Base-by-base conservation (phyloP, 2,888 invertebrate genomes). In the Cryptophagus acutangulus region DNA sequence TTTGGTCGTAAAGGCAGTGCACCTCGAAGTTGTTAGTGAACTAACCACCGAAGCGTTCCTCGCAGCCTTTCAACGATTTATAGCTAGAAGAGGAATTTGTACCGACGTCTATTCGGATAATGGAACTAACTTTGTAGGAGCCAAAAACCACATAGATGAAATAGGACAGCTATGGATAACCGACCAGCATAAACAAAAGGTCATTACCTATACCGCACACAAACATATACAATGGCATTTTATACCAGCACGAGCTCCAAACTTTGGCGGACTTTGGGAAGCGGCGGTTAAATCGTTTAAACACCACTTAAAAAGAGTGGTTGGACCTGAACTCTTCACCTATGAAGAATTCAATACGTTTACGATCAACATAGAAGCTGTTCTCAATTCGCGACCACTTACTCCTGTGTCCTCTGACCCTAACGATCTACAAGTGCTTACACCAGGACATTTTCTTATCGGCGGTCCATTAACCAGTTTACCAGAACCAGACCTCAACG, bases 391-490 rank as follows among this genome's bases (percentile, higher is more conserved):
- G 9, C 26, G 26, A 3, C 26, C 26, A 12, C 3, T 26, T 3
- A 12, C n/a, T 12, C 26, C 26, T 12, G 3, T 26, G 26, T 26
- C 9, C 3, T n/a, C n/a, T 3, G 26, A 26, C 9, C 26, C 26
- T 4, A 26, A 26, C 9, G 26, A 26, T 26, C 12, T 26, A 8
- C n/a, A 8, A 12, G n/a, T 4, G n/a, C 9, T 26, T 3, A 26
- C 26, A 12, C 26, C 26, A 26, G 26, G 26, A 4, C 26, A 26
- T 26, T 26, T 26, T 26, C 3, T 26, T 6, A 26, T 26, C 4
- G 4, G 9, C 3, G 12, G 4, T 4, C 10, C 26, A 4, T 8
- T 26, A n/a, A 26, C 26, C 3, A 13, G 12, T n/a, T n/a, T 6
- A 3, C 4, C 26, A n/a, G 26, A 26, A 8, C 26, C n/a, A n/a